Base-by-base conservation (phyloP, 1,140 invertebrate species). In the Octopus bimaculoides region DNA sequence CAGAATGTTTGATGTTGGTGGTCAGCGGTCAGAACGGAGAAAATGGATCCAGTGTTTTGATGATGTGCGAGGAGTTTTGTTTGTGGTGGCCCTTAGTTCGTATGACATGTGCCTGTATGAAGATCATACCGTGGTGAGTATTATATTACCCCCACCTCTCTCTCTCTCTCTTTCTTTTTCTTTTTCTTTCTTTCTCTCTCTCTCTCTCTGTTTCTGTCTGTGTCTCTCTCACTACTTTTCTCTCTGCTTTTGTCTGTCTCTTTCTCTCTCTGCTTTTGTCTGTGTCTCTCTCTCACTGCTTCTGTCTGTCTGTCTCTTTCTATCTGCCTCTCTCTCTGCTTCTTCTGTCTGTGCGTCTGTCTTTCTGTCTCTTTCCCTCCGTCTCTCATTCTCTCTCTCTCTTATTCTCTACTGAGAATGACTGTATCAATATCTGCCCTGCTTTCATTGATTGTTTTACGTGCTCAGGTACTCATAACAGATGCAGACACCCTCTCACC, bases 11-110 rank as follows among this genome's bases (percentile, higher is more conserved):
- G 91, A 92, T 84, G 91, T 92, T 54, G 91, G 91, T 81, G 91
- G 92, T 81, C 92, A 92, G 81, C 86, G 92, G 81, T 92, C 92
- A 77, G 92, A 92, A 83, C 85, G 92, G 52, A 85, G 90, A 66
- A 92, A 92, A 83, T 92, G 92, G 92, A 92, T 92, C 76, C 89
- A 90, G 85, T 93, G 93, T 88, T 94, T 93, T 88, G 93, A 93
- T 88, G 92, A 93, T 88, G 93, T 93, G 5, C 90, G 91, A 85
- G 92, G 93, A 52, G 91, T 94, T 12, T 83, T 94, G 55, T 94
- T 93, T 90, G 93, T 94, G 71, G 92, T 93, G 17, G 92, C 93
- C 6, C 88, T 94, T 8, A 93, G 93, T 88, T 92, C 92, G 56
- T 94, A 93, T 86, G 93, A 93, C 85, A 93, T 93, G 92, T 92